A percentile compares a stretch with the other conserved stretches of the same genome.
phyloP scores from a whole-genome alignment of 2,888 invertebrate species.

The Zygogramma bicolorata region DNA sequence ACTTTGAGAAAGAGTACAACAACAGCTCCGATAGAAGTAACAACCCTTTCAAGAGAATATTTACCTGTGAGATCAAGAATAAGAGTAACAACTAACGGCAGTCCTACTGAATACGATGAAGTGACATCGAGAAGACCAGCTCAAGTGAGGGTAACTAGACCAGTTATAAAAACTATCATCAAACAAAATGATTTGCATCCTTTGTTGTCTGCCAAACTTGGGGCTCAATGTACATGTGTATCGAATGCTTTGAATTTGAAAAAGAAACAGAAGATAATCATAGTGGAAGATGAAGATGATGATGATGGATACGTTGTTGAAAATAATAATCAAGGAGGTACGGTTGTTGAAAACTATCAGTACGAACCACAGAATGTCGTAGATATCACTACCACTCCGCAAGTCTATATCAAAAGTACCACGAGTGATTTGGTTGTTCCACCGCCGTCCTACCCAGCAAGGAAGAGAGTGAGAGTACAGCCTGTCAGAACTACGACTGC shows the following conservation, averaged over 20 bases:
- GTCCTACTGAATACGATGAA: conserved; percentile 13
- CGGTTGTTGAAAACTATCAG: conserved; percentile 53
- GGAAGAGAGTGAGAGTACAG: conserved; percentile 49
- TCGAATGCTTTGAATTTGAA: conserved; percentile 71
- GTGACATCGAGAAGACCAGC: conserved; percentile 37
- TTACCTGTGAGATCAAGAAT: conserved; percentile 46
- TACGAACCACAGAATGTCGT: conserved; percentile 56
- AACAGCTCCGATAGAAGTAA: conserved; percentile 39
- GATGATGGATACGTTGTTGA: conserved; percentile 43
- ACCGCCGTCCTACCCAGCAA: conserved; percentile 41
- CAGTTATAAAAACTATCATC: conserved; percentile 71
- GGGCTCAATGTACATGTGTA: conserved; percentile 80
- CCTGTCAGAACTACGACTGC: conserved; percentile 26
- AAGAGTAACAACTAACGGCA: conserved; percentile 43
- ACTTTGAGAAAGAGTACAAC: conserved; percentile 5
- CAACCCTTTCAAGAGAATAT: conserved; percentile 53
- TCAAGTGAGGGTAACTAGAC: conserved; percentile 58
- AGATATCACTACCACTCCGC: conserved; percentile 55
- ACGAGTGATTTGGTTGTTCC: conserved; percentile 32
- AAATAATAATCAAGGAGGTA: conserved; percentile 56
- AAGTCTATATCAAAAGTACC: conserved; percentile 48
- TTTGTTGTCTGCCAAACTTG: conserved; percentile 76
- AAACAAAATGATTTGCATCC: conserved; percentile 81
- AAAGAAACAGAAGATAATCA: conserved; percentile 60
- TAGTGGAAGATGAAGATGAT: conserved; percentile 53